Evolutionary conservation across 2,888 invertebrate genomes (phyloP).

Genomic region (Spilarctia lutea): DNA sequence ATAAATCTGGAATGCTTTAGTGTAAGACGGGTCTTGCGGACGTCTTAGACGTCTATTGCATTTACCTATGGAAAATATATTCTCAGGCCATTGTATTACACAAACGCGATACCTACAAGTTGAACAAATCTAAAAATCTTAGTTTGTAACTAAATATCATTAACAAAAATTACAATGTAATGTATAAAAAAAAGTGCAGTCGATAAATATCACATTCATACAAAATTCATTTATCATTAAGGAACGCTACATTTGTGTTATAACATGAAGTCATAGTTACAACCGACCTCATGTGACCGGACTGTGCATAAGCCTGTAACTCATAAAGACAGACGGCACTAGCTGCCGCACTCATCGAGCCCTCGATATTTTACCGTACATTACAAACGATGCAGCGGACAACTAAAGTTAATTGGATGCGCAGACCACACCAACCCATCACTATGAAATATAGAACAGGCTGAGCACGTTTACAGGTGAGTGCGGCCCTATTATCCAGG

Average conservation of each 20-base stretch:
- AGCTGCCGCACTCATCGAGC: constrained; percentile 67
- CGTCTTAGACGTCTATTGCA: no score
- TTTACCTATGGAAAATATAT: not conserved
- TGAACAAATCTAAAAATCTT: not conserved
- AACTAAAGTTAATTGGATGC: constrained; percentile 83
- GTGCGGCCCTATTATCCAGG: constrained; percentile 59
- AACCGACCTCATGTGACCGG: constrained; percentile 45
- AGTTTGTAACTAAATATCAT: not conserved
- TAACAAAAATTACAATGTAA: no score
- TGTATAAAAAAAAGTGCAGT: no score
- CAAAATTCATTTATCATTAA: not conserved
- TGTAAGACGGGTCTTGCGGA: no score
- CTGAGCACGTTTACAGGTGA: constrained; percentile 54
- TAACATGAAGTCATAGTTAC: constrained; percentile 29
- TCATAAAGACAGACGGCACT: constrained; percentile 63
- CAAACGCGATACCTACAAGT: not conserved
- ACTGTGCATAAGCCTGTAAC: constrained; percentile 54
- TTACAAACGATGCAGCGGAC: constrained; percentile 75
- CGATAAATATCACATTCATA: not conserved
- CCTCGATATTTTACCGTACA: constrained; percentile 78
- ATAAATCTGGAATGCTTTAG: no score
- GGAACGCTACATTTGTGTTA: constrained; percentile 35
- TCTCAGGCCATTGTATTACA: not conserved
- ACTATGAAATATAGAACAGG: constrained; percentile 78
- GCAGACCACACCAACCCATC: constrained; percentile 65